These are phyloP conservation scores for Brenthis daphne DNA, from an alignment of 2,888 invertebrate genomes.

Conservation along the genomic window DNA sequence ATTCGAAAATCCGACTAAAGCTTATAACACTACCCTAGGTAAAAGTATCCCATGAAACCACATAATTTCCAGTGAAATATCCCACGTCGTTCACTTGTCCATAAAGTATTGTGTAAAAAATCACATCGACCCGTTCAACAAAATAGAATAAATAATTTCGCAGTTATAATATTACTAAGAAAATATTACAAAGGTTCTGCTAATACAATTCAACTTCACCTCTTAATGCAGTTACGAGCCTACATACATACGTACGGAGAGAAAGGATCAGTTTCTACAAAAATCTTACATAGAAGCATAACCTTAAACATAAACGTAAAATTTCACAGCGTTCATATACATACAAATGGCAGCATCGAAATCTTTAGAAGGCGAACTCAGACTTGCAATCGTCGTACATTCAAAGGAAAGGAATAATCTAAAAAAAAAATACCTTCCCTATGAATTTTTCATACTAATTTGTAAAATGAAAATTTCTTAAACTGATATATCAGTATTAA, in stretches of 20 bases:
- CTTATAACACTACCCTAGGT: no score
- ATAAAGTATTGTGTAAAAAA: no score
- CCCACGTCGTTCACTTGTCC: no score
- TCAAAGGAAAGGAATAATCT: neutral
- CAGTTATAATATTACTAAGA: no score
- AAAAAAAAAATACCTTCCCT: neutral
- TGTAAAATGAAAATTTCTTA: no score
- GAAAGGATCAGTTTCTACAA: constrained; percentile 14
- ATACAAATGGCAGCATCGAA: constrained; percentile 32
- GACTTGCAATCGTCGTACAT: constrained; percentile 21
- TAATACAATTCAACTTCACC: neutral
- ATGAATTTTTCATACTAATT: neutral
- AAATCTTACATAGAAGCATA: constrained; percentile 28
- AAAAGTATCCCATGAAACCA: no score
- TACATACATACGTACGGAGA: neutral
- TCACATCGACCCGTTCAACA: no score
- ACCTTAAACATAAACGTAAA: constrained; percentile 36
- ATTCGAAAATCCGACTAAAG: no score
- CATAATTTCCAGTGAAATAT: no score
- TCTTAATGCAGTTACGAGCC: neutral
- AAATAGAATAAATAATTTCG: no score
- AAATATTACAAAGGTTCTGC: no score
- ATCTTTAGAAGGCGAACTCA: constrained; percentile 12
- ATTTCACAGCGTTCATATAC: constrained; percentile 33
- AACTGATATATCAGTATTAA: no score